Evolutionary conservation across 1,140 invertebrate genomes (phyloP), one percentile per base, ranked within the genome.

Genomic region (Pissodes strobi): DNA sequence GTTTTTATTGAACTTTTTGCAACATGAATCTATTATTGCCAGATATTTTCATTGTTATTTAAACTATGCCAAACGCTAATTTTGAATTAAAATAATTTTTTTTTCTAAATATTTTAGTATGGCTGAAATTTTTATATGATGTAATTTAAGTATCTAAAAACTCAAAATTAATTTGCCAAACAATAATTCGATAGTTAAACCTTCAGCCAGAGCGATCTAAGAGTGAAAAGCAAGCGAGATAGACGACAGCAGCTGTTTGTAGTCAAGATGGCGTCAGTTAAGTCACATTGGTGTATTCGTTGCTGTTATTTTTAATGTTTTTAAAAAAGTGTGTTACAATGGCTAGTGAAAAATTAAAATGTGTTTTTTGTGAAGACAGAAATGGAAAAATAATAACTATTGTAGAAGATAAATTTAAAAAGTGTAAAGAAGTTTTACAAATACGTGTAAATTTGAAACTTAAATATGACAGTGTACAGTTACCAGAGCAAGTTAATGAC

Each of bases 101-200:
- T 60, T 49, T 60, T 37, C 39, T 2, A 58, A 58, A 58, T 48
- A 58, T 58, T 48, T 55, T 55, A 55, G 52, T 55, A 57, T 22
- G 13, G 18, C 55, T 43, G 41, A 57, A 57, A 45, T 43, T 58
- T 58, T 6, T 43, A 58, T 13, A 30, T 6, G 21, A 55, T 55
- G 1, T 55, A 25, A 55, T 55, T 21, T 2, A 39, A 23, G 52
- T 55, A 55, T 38, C 30, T 39, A 55, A 55, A 41, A 55, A 38
- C 30, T 34, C 12, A 39, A 39, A 39, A 55, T 55, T 38, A 38
- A 55, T 18, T 55, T 55, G 52, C 34, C 52, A 55, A 39, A 27
- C 13, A 19, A 39, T 25, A 56, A 41, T 39, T 56, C 37, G 8
- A 17, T 41, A 39, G 53, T 41, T 56, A 25, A 53, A 56, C 19